A percentile compares a stretch with the other conserved stretches of the same genome.
Evolutionary conservation across 2,113 vertebrate species (phyloP).

Genomic region (Smithornis capensis): DNA sequence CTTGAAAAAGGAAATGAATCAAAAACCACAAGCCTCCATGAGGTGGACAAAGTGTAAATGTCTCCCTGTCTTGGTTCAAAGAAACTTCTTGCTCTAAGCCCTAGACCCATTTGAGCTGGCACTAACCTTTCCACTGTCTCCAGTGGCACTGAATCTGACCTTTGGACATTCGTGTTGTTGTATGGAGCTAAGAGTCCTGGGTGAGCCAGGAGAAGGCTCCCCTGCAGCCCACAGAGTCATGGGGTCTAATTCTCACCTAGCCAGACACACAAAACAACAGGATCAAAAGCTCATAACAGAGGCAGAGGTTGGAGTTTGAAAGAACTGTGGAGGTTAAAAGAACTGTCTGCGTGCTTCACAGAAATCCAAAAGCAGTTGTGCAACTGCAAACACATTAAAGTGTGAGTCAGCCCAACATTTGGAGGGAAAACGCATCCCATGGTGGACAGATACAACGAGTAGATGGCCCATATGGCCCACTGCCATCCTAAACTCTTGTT

Average conservation of each 20-base stretch:
- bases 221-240: neutral
- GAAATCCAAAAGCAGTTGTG: conserved; percentile 33
- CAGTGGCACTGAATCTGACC: neutral
- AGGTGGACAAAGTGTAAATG: neutral
- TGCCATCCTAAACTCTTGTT: neutral
- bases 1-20: neutral
- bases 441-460: neutral
- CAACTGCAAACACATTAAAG: conserved; percentile 20
- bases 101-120: neutral
- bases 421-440: neutral
- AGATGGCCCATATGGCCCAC: neutral
- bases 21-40: neutral
- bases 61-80: neutral
- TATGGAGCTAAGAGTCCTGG: neutral
- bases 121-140: neutral
- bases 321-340: neutral
- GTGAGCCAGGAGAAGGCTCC: neutral
- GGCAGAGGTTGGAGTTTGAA: neutral
- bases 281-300: neutral
- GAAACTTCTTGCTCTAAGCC: neutral
- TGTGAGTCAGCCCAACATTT: conserved; percentile 1
- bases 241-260: neutral
- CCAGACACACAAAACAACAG: neutral
- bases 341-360: neutral
- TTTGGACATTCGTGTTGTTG: neutral